Base-by-base conservation (phyloP, 2,888 invertebrate species). In the Lottia scabra region DNA sequence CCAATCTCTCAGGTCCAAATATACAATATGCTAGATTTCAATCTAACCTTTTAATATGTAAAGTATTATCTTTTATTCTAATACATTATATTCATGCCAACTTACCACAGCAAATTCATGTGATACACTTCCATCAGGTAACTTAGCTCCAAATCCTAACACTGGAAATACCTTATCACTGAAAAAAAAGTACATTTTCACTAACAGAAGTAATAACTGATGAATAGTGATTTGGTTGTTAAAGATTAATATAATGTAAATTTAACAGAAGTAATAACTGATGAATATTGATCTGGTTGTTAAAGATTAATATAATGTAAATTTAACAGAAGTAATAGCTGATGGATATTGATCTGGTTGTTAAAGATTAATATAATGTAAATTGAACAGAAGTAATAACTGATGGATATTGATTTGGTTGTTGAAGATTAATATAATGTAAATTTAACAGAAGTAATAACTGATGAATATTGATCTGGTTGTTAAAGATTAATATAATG, bases 111-210 rank as follows among this genome's bases (percentile, higher is more conserved):
- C 88, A 81, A 91, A 91, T 76, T 92, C 91, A 80, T 92, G 92
- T 13, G 90, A 90, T 0, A 92, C 91, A 27, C 77, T 75, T 12
- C 90, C 90, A 73, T 90, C 85, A 19, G 91, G 91, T 67, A 92
- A 81, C 77, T 91, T 88, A 0, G 91, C 92, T 27, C 92, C 92
- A 84, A 92, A 92, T 3, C 91, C 91, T 63, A 92, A 86, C 5
- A 90, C 90, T n/a, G 91, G 91, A 78, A 91, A 92, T 72, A 90
- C 78, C 81, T 92, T 92, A 78, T 91, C 91, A 80, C 89, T 90
- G 85, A 73, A 87, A 84, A 56, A 38, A 87, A 84, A 56, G 10
- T 38, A 38, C 38, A 38, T 1, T 38, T 38, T 5, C 10, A 38
- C 10, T 2, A 12, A 91, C 90, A 13, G 90, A 85, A 73, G 87